Evolutionary conservation across 2,113 vertebrate species (phyloP).

Genomic region (Cephalopterus ornatus): DNA sequence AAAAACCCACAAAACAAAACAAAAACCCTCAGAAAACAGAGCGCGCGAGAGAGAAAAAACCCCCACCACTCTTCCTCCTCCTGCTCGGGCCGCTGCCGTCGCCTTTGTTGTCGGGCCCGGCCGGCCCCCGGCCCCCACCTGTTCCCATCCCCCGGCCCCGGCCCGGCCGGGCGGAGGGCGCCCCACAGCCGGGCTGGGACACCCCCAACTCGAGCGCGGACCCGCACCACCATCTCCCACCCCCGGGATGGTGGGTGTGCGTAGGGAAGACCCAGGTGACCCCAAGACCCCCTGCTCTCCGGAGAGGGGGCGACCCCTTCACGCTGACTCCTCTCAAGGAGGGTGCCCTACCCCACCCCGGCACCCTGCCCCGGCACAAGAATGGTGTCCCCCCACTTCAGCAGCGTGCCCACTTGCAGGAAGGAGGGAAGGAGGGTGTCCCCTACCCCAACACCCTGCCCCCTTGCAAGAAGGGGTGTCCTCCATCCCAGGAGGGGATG

Average conservation of each 20-base stretch:
- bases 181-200: not conserved
- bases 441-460: not conserved
- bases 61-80: not conserved
- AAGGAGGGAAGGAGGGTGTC: not conserved
- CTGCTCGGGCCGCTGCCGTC: not conserved
- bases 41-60: not conserved
- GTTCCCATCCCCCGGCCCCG: slow-evolving; percentile 44
- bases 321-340: not conserved
- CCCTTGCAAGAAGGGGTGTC: not conserved
- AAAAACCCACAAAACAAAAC: not conserved
- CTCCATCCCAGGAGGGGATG: not conserved
- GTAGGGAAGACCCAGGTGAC: not conserved
- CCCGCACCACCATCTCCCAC: not conserved
- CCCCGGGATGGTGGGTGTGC: not conserved
- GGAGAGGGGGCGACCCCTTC: not conserved
- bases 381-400: too few species aligned
- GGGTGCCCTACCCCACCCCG: not conserved
- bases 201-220: not conserved
- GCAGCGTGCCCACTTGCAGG: not conserved
- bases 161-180: not conserved
- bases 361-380: not conserved
- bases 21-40: not conserved
- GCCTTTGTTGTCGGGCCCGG: slow-evolving; percentile 56
- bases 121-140: slow-evolving; percentile 52
- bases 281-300: not conserved